Evolutionary conservation across 2,888 invertebrate species (phyloP).

Genomic region (Gortyna flavago): DNA sequence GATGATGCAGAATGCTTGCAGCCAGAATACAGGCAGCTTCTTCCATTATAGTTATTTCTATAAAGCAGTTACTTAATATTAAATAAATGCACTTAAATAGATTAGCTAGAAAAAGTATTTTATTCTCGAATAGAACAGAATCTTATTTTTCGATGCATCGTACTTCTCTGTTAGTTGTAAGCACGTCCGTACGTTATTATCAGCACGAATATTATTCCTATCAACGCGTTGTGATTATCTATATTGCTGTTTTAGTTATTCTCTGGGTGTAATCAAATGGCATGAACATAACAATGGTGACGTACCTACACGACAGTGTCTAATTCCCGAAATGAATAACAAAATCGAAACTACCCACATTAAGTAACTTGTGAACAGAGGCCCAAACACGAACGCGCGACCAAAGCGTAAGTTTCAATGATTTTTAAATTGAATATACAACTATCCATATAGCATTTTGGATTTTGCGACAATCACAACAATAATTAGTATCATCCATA

Average conservation of each 20-base stretch:
- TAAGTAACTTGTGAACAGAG: neutral
- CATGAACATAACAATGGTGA: neutral
- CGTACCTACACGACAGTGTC: neutral
- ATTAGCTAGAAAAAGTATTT: constrained; percentile 38
- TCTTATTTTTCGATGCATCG: constrained; percentile 59
- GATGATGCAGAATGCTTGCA: constrained; percentile 1
- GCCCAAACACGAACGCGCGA: neutral
- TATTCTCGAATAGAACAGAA: constrained; percentile 37
- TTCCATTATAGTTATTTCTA: constrained; percentile 3
- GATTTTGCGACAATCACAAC: neutral
- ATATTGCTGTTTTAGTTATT: constrained; percentile 39
- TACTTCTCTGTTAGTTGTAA: constrained; percentile 48
- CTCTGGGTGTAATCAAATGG: constrained; percentile 27
- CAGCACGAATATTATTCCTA: constrained; percentile 59
- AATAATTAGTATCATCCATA: neutral
- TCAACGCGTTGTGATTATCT: constrained; percentile 66
- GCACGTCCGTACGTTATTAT: constrained; percentile 55
- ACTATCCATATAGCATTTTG: neutral
- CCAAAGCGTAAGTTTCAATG: neutral
- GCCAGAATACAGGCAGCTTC: constrained; percentile 3
- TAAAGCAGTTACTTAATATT: constrained; percentile 44
- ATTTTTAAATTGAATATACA: neutral
- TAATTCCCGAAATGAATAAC: neutral
- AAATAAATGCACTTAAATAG: constrained; percentile 35
- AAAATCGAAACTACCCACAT: neutral